Evolutionary conservation across 30 jellyfish, hydroid and myxozoan species (phyloP).

Genomic region (Mastigias papua): DNA sequence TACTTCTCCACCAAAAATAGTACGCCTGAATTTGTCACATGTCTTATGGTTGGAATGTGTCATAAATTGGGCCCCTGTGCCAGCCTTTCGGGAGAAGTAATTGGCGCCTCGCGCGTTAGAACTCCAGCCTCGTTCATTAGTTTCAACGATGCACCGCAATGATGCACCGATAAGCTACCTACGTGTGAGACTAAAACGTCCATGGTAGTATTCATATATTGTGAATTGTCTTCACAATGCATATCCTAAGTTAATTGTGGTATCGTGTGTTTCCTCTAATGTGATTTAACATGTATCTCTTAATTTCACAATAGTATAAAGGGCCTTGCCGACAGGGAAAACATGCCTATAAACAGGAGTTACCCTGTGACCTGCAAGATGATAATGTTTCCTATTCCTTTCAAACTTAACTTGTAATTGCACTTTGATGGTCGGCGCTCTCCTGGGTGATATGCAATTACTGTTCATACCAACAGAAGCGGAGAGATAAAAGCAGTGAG

Average conservation of each 20-base stretch:
- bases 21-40: too few relatives aligned
- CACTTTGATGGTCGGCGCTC: background rate
- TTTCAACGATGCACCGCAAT: too few relatives aligned
- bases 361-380: background rate
- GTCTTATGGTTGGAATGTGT: too few relatives aligned
- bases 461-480: background rate
- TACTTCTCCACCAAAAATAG: too few relatives aligned
- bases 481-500: background rate
- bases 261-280: background rate
- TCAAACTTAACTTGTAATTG: background rate
- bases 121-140: too few relatives aligned
- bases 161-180: background rate
- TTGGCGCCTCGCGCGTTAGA: too few relatives aligned
- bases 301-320: background rate
- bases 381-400: background rate
- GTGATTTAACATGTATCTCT: background rate
- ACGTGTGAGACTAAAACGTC: background rate
- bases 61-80: too few relatives aligned
- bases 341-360: background rate
- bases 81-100: too few relatives aligned
- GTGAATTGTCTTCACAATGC: background rate
- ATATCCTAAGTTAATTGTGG: constrained; percentile 6
- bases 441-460: background rate
- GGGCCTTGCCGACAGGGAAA: background rate
- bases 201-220: background rate